These are phyloP conservation scores for Heterodera filipjevi DNA, from an alignment of 2,888 invertebrate species.

Conservation along the genomic window DNA sequence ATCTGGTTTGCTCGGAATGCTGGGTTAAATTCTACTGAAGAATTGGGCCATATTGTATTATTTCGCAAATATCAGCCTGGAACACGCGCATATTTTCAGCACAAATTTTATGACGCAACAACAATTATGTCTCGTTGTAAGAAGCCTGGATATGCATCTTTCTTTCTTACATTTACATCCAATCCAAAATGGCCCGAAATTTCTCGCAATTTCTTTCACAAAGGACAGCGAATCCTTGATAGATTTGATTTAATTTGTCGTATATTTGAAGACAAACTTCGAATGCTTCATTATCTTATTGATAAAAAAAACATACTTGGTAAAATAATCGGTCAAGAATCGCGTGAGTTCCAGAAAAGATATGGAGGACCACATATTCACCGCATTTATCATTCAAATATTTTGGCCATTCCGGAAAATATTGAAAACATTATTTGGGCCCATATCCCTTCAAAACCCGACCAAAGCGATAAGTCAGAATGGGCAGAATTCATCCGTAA, in stretches of 20 bases:
- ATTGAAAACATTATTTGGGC: slow-evolving; percentile 20
- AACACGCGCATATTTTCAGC: slow-evolving; percentile 8
- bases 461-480: background rate
- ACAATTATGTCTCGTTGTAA: slow-evolving; percentile 5
- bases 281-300: background rate
- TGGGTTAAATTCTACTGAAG: background rate
- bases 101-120: background rate
- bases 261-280: slow-evolving; percentile 6
- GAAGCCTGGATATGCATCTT: background rate
- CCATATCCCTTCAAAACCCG: slow-evolving; percentile 9
- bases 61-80: background rate
- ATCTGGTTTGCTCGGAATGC: background rate
- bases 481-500: slow-evolving; percentile 35
- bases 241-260: slow-evolving; percentile 11
- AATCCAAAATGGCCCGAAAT: slow-evolving; percentile 20
- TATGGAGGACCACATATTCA: slow-evolving; percentile 16
- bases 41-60: slow-evolving; percentile 13
- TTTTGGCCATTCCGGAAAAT: slow-evolving; percentile 14
- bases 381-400: slow-evolving; percentile 5
- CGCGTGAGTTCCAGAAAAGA: slow-evolving; percentile 19
- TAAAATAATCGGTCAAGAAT: slow-evolving; percentile 16
- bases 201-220: background rate
- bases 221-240: slow-evolving; percentile 12
- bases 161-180: slow-evolving; percentile 13
- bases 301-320: slow-evolving; percentile 22